Evolutionary conservation across 2,888 invertebrate species (phyloP), one percentile per base, ranked within the genome.

Genomic region (Anodontia alba): DNA sequence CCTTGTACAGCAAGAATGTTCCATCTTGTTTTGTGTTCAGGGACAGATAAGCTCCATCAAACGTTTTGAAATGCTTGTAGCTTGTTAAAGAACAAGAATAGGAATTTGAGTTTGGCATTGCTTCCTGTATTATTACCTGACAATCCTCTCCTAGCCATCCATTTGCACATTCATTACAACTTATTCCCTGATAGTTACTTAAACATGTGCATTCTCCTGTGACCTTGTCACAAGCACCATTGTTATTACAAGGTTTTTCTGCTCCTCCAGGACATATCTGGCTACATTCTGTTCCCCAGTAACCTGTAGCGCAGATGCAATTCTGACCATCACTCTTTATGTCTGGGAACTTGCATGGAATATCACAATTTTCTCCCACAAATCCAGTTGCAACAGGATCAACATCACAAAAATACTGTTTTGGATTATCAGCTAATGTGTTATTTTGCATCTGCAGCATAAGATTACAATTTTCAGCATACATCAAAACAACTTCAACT

Each of bases 21-120:
- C 54, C 36, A 38, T 76, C 74, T 8, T 73, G 36, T 66, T 66
- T 80, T 31, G 33, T 33, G 69, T 81, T 76, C 51, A 90, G 80
- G 29, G 81, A 72, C n/a, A 89, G 43, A 46, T 76, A 82, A 0
- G 89, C 78, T 15, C 91, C 90, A 87, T 91, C 91, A n/a, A 90
- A 57, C 42, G 87, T 84, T 42, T 82, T 81, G 12, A 89, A 54
- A 69, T 84, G 82, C 17, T 87, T 87, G 70, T 87, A 80, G n/a
- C 88, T 83, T 33, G 82, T 83, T 8, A 90, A 29, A 15, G 82
- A 83, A 71, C 71, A 78, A 5, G 77, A 51, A 36, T 78, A 76
- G 36, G 31, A 76, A 15, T 74, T 57, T 20, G 66, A 43, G 15
- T 62, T 17, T 3, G 67, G 38, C 12, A 73, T 15, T 20, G 68